These are phyloP conservation scores for Ornithorhynchus anatinus DNA, from an alignment of 2,113 vertebrate species.

Conservation along the genomic window DNA sequence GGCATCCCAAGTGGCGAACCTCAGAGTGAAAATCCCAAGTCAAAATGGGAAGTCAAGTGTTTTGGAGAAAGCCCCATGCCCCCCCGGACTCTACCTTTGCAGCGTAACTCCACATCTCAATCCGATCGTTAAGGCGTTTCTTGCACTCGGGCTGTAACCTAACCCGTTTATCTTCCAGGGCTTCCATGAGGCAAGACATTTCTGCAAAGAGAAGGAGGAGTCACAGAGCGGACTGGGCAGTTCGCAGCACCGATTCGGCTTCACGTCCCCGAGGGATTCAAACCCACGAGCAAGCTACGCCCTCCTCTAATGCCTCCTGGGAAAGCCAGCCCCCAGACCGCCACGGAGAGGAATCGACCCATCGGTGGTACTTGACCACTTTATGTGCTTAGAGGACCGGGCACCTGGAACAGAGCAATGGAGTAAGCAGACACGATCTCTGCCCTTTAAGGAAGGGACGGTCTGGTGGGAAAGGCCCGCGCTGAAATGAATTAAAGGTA, in stretches of 20 bases:
- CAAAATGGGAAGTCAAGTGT: background rate
- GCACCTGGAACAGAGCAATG: too few species aligned
- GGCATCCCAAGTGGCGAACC: too few species aligned
- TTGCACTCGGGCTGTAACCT: slow-evolving; percentile 96
- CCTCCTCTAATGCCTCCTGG: background rate
- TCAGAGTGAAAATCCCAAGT: background rate
- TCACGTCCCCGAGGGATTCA: background rate
- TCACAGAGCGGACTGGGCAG: background rate
- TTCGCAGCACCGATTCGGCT: background rate
- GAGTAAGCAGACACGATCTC: too few species aligned
- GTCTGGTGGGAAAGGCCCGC: too few species aligned
- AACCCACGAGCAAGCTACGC: background rate
- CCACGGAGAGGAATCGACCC: background rate
- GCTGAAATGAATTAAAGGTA: too few species aligned
- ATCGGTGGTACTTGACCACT: too few species aligned
- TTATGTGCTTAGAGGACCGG: too few species aligned
- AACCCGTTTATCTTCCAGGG: slow-evolving; percentile 94
- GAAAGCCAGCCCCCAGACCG: background rate
- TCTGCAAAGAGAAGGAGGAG: slow-evolving; percentile 68
- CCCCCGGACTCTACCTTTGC: slow-evolving; percentile 82
- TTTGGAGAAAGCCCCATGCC: accelerated
- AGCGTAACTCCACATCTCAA: slow-evolving; percentile 98
- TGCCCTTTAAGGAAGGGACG: too few species aligned
- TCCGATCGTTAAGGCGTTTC: slow-evolving; percentile 95
- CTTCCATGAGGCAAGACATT: slow-evolving; percentile 98